Conservation (phyloP, 2,113 vertebrate genomes). For the Calonectris borealis region DNA sequence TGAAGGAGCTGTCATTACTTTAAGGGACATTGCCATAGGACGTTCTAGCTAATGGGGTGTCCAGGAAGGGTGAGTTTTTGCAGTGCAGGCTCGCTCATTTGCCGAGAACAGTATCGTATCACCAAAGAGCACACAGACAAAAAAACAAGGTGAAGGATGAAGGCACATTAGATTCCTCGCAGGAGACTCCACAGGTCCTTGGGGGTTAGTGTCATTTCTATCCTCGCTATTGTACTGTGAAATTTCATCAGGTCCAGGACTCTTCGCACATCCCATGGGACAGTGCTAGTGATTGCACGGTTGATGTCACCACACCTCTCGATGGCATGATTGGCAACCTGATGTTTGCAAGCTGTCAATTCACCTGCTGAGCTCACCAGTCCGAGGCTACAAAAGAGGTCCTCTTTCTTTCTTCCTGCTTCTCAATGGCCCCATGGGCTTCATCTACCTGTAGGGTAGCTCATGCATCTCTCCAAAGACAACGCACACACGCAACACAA, state of each 20-base stretch:
- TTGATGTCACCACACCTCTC: not conserved
- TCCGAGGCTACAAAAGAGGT: not conserved
- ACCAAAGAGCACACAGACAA: not conserved
- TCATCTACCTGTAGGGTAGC: not conserved
- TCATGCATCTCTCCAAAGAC: not conserved
- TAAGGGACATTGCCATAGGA: not conserved
- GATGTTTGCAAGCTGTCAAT: not conserved
- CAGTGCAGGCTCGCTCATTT: not conserved
- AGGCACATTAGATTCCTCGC: fast-evolving
- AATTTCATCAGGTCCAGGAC: not conserved
- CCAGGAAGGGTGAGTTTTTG: not conserved
- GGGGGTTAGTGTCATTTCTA: not conserved
- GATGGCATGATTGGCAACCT: not conserved
- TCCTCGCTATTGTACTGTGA: not conserved
- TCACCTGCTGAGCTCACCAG: not conserved
- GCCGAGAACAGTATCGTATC: not conserved
- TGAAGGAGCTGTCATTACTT: not conserved
- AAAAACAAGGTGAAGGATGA: not conserved
- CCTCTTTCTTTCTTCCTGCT: not conserved
- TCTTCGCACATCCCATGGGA: not conserved
- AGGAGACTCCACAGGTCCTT: not conserved
- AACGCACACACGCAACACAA: not conserved
- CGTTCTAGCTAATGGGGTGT: not conserved
- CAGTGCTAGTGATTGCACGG: fast-evolving
- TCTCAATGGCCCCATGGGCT: not conserved